Evolutionary conservation across 2,113 vertebrate species (phyloP).

Genomic region (Ifrita kowaldi): DNA sequence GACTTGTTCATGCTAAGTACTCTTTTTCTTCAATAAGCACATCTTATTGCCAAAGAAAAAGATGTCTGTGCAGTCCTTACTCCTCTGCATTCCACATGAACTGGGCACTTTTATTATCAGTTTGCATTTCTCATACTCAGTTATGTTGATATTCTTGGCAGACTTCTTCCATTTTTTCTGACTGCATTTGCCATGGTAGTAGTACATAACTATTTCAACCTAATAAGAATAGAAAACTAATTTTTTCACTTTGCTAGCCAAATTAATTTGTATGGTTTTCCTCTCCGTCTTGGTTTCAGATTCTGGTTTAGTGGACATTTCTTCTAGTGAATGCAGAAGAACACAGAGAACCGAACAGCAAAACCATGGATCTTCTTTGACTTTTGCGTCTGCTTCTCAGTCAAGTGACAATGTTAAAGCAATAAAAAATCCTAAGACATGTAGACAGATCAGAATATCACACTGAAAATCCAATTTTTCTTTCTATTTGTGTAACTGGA

Average conservation of each 20-base stretch:
- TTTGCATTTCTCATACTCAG: background rate
- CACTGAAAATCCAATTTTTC: background rate
- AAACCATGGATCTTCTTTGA: background rate
- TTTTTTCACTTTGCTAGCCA: background rate
- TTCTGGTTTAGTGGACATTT: background rate
- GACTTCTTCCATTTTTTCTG: background rate
- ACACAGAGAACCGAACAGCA: background rate
- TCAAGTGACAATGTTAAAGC: background rate
- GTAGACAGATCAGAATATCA: background rate
- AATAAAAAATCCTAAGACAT: background rate
- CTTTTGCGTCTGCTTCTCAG: background rate
- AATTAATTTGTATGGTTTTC: background rate
- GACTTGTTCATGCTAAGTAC: background rate
- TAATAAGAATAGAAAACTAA: background rate
- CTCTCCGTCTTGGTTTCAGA: background rate
- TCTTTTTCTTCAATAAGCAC: background rate
- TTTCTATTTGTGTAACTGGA: background rate
- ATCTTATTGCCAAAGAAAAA: background rate
- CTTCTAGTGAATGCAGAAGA: background rate
- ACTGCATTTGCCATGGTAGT: background rate
- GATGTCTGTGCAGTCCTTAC: background rate
- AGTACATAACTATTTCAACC: background rate
- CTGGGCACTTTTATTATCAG: background rate
- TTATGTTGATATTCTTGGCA: background rate
- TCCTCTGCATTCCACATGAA: background rate